Conservation (phyloP, 1,140 invertebrate species). For the Achatina immaculata region DNA sequence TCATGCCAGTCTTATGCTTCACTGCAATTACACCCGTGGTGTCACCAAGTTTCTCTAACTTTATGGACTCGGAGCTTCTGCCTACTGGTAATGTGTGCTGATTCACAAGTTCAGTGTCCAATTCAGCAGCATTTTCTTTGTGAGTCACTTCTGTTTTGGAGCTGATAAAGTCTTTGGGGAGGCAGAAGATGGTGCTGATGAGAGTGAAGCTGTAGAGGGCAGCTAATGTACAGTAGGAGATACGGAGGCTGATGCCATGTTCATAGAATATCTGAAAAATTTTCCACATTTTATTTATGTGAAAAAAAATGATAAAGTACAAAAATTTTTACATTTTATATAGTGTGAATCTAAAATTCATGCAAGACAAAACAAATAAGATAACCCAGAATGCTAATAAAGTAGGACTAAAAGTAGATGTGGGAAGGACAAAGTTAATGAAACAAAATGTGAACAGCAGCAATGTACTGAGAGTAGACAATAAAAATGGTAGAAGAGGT, state of each 20-base stretch:
- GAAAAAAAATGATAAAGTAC: background rate
- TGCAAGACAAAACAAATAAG: too few species aligned
- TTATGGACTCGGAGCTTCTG: background rate
- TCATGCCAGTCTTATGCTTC: too few species aligned
- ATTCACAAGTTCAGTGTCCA: background rate
- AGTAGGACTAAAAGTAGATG: too few species aligned
- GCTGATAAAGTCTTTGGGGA: slow-evolving; percentile 46
- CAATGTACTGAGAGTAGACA: too few species aligned
- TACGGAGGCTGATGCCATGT: slow-evolving; percentile 38
- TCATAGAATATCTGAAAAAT: slow-evolving; percentile 44
- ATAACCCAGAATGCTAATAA: too few species aligned
- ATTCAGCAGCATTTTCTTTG: background rate
- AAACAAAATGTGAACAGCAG: too few species aligned
- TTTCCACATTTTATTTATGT: too few species aligned
- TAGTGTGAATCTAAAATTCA: too few species aligned
- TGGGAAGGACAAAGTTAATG: too few species aligned
- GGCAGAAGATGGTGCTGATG: slow-evolving; percentile 48
- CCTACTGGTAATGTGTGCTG: background rate
- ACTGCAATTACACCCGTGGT: background rate
- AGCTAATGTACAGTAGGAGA: slow-evolving; percentile 42
- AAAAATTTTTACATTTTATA: background rate
- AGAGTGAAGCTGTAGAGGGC: slow-evolving; percentile 39
- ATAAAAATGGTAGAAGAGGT: too few species aligned
- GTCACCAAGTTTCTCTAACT: background rate
- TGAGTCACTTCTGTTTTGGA: background rate